Evolutionary conservation across 2,113 vertebrate genomes (phyloP), one percentile per base, ranked within the genome.

Genomic region (Grammomys surdaster): DNA sequence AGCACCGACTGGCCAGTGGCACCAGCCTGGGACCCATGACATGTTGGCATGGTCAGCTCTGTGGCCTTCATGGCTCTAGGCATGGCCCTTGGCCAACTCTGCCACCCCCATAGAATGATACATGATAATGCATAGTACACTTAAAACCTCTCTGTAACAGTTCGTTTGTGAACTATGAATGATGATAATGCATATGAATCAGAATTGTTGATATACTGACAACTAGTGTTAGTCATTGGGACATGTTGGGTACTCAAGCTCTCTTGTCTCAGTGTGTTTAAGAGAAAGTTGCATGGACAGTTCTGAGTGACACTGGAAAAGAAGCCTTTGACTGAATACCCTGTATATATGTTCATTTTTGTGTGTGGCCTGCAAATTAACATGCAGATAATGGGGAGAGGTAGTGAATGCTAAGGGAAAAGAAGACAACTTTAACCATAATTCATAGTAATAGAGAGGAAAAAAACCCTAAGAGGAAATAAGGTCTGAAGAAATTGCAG

Each of bases 401-500:
- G 26, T 93, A 89, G 46, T 73, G 31, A 94, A 82, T 96, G 48
- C 81, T 96, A 88, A 84, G 63, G 77, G 88, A 43, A 73, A 40
- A 72, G 88, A 84, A 90, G 87, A 93, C 92, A 86, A 90, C 46
- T 94, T 95, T 75, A 93, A 88, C 51, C 73, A 85, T 88, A 96
- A 96, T 93, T 96, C 96, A 98, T 96, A 56, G 90, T 89, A 95
- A 92, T 95, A 95, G 88, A 78, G 88, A 96, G 80, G 96, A 90
- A 96, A 97, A 95, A 97, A 97, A 92, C 92, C 81, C 86, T 81
- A 93, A 93, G 94, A 95, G 96, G 95, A 98, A 97, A 96, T 97
- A 96, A 97, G 92, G 76, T 96, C 95, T 96, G 69, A 92, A 93
- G 89, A 96, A 96, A 96, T 96, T 97, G 95, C 96, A 97, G 97